Evolutionary conservation across 2,113 vertebrate species (phyloP).

Genomic region (Peromyscus polionotus): DNA sequence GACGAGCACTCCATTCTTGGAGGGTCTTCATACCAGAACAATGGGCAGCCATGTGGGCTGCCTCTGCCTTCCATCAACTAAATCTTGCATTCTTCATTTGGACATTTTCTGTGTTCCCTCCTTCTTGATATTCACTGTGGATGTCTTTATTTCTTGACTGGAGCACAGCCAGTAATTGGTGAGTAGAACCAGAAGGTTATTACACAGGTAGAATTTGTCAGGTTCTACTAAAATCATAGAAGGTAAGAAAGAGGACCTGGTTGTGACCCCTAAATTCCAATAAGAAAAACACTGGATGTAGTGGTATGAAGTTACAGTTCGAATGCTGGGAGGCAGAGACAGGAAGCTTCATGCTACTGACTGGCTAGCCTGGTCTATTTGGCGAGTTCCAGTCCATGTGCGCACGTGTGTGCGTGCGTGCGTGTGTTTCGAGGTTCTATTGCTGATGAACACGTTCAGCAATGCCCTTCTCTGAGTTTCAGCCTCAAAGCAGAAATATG

Average conservation of each 20-base stretch:
- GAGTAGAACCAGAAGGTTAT: neutral
- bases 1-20: neutral
- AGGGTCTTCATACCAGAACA: neutral
- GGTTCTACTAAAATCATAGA: neutral
- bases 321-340: neutral
- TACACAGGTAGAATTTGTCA: neutral
- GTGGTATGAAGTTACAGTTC: neutral
- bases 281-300: neutral
- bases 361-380: too few relatives aligned
- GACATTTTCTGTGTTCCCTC: neutral
- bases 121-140: neutral
- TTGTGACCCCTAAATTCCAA: neutral
- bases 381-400: neutral
- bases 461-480: neutral
- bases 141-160: neutral
- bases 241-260: neutral
- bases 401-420: too few relatives aligned
- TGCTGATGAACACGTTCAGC: fast-evolving
- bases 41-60: neutral
- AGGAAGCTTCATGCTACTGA: neutral
- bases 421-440: fast-evolving
- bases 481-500: neutral
- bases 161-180: neutral
- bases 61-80: neutral
- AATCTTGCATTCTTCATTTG: neutral